Evolutionary conservation across 2,888 invertebrate species (phyloP).

Genomic region (Drosophila macrothrix): DNA sequence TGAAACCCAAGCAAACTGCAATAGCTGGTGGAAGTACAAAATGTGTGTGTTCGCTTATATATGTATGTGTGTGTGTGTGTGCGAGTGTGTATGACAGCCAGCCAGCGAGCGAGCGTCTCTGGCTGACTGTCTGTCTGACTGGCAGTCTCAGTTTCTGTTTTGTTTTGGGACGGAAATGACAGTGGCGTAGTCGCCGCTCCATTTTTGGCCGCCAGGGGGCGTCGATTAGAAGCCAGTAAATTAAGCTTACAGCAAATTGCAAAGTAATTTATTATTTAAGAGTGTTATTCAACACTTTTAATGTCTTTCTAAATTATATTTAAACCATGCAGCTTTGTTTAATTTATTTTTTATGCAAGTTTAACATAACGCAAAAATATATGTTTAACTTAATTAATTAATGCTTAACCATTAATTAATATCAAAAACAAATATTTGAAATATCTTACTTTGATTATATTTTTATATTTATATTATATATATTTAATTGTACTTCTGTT

Average conservation of each 20-base stretch:
- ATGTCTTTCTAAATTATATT: neutral
- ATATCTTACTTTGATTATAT: neutral
- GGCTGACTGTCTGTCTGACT: constrained; percentile 46
- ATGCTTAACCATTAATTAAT: neutral
- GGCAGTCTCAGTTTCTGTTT: constrained; percentile 72
- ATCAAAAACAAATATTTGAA: neutral
- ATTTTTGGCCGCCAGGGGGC: constrained; percentile 7
- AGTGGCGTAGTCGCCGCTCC: constrained; percentile 56
- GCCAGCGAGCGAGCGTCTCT: constrained; percentile 46
- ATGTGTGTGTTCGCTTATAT: constrained; percentile 21
- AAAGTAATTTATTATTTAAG: neutral
- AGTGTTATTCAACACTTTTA: neutral
- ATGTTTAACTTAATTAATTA: neutral
- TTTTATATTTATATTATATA: neutral
- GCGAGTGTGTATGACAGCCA: constrained; percentile 26
- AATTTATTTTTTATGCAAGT: neutral
- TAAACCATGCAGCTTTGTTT: neutral
- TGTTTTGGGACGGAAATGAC: constrained; percentile 76
- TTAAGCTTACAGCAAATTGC: neutral
- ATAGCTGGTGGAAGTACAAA: constrained; percentile 71
- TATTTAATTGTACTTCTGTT: neutral
- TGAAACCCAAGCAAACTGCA: constrained; percentile 75
- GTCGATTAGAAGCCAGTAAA: neutral
- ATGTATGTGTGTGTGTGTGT: constrained; percentile 24
- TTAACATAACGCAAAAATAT: neutral